A percentile compares a stretch with the other conserved stretches of the same genome.
Conservation (phyloP, 2,113 vertebrate genomes). For the western clawed frog (Xenopus tropicalis) region DNA sequence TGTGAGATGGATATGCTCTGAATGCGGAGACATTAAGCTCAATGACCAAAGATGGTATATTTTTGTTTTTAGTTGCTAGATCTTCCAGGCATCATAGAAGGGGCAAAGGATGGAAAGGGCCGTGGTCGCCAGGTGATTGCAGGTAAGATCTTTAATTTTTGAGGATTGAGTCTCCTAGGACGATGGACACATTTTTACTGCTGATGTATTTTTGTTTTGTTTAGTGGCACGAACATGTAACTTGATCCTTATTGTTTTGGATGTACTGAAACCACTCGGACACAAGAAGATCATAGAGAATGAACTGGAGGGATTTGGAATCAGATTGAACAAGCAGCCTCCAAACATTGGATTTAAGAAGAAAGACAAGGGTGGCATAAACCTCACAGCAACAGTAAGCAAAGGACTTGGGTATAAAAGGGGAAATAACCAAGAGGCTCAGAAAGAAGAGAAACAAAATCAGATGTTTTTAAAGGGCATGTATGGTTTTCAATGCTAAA, state of each 20-base stretch:
- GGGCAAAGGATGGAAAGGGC: constrained; percentile 96
- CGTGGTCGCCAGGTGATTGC: constrained; percentile 96
- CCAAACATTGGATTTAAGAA: constrained; percentile 98
- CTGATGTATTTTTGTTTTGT: constrained; percentile 41
- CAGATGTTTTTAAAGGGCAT: too few relatives aligned
- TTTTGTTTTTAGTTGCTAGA: constrained; percentile 78
- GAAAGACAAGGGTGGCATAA: constrained; percentile 98
- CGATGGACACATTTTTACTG: neutral
- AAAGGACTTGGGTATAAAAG: neutral
- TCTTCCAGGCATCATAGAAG: constrained; percentile 98
- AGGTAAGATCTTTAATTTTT: constrained; percentile 64
- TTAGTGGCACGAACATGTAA: constrained; percentile 97
- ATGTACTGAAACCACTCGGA: constrained; percentile 92
- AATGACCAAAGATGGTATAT: too few relatives aligned
- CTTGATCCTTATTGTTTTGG: constrained; percentile 93
- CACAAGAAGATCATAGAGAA: constrained; percentile 98
- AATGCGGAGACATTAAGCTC: too few relatives aligned
- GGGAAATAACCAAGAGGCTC: neutral
- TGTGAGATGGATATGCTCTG: too few relatives aligned
- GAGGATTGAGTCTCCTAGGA: neutral
- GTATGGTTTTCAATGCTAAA: too few relatives aligned
- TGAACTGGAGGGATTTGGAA: constrained; percentile 95
- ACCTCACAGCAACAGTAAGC: constrained; percentile 93
- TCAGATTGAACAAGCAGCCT: constrained; percentile 91
- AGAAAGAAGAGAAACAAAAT: neutral